A percentile compares a stretch with the other conserved stretches of the same genome.
These are phyloP conservation scores for Onychostruthus taczanowskii DNA, from an alignment of 2,113 vertebrate genomes.

Conservation along the genomic window DNA sequence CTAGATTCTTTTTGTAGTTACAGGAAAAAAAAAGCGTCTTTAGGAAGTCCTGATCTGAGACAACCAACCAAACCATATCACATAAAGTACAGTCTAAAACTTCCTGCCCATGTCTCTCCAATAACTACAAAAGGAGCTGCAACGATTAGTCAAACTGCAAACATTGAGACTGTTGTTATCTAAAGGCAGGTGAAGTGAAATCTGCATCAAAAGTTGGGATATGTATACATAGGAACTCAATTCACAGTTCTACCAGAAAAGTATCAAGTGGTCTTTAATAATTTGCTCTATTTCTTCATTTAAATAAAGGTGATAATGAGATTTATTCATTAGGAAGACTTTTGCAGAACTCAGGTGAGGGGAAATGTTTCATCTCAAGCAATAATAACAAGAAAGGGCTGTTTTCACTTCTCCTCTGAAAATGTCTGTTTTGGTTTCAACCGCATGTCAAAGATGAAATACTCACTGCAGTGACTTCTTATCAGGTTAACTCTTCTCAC, in stretches of 20 bases:
- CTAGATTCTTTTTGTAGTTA: background rate
- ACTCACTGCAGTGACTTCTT: background rate
- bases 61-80: background rate
- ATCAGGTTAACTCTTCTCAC: background rate
- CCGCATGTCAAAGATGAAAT: background rate
- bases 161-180: background rate
- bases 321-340: background rate
- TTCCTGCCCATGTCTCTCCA: background rate
- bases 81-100: background rate
- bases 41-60: background rate
- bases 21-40: background rate
- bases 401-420: background rate
- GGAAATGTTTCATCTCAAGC: background rate
- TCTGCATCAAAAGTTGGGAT: background rate
- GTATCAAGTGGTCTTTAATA: background rate
- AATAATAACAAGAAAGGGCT: background rate
- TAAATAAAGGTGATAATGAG: background rate
- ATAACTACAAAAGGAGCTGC: background rate
- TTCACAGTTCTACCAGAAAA: background rate
- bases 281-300: background rate
- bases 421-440: background rate
- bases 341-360: background rate
- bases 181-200: background rate
- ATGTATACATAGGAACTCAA: background rate
- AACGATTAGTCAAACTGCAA: background rate